Evolutionary conservation across 1,140 invertebrate genomes (phyloP), one percentile per base, ranked within the genome.

Genomic region (Laupala kohalensis): DNA sequence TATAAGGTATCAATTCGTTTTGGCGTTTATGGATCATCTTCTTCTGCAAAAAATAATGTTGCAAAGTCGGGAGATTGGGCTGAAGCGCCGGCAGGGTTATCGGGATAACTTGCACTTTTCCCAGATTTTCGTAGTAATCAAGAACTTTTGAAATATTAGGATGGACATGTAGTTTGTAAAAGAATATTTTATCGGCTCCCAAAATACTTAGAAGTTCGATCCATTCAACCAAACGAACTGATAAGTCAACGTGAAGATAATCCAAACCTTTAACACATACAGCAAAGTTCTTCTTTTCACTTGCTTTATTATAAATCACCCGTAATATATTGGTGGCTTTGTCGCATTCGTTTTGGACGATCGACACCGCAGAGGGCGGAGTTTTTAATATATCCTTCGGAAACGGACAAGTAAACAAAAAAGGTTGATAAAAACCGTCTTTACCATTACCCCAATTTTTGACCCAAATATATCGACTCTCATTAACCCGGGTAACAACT

Each of bases 171-270:
- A 97, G 83, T 75, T 96, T 88, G 77, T 98, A 98, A 75, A 97
- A 90, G 79, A 93, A 96, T 67, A 98, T 89, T 79, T 96, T 96
- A 77, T 96, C 90, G 0, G 94, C 95, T 3, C 95, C 95, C 6
- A 98, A 82, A 5, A 95, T 84, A 25, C 86, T 86, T 0, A 97
- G 82, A 62, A 96, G 82, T 80, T 97, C 94, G 73, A 98, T 91
- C 96, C 96, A 98, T 80, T 98, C 95, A n/a, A 97, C 88, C 5
- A 97, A 81, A 13, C 93, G 83, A 0, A 95, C 92, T 0, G 92
- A 95, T 0, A 96, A 79, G 79, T 97, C 95, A 76, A 96, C 92
- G 78, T 95, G 90, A n/a, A n/a, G n/a, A 75, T 97, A 97, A 79
- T 97, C 94, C 15, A 98, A 80, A 0, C 86, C 96, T 79, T 91